A percentile compares a stretch with the other conserved stretches of the same genome.
These are phyloP conservation scores for Sphenopsis melanotis DNA, from an alignment of 2,797 vertebrate genomes.

Conservation along the genomic window DNA sequence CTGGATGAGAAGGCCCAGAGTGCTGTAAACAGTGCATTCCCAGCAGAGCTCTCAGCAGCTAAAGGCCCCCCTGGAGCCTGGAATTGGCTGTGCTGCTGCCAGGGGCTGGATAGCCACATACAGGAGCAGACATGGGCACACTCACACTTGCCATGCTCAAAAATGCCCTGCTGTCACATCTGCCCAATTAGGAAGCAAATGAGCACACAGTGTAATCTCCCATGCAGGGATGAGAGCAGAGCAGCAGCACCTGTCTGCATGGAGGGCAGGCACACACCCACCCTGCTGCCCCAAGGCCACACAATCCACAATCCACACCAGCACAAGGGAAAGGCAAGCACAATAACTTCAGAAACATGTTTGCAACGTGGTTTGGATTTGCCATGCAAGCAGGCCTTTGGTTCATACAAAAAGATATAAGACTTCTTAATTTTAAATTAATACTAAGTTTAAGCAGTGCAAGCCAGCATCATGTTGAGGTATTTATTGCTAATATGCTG, in stretches of 20 bases:
- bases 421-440: background rate
- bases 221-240: background rate
- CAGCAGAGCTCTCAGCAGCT: background rate
- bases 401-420: background rate
- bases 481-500: background rate
- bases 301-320: too few relatives aligned
- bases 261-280: background rate
- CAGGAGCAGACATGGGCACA: background rate
- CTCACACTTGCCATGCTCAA: background rate
- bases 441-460: background rate
- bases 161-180: background rate
- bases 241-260: fast-evolving
- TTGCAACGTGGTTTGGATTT: background rate
- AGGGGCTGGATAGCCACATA: background rate
- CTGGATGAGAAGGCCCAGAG: background rate
- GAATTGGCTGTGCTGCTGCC: background rate
- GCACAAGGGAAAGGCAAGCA: background rate
- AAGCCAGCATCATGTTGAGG: background rate
- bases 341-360: background rate
- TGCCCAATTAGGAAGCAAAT: background rate
- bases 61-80: background rate
- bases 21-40: background rate
- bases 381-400: background rate
- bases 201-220: background rate
- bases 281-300: background rate